Percentiles rank a stretch among this genome's conserved stretches.
Conservation (phyloP, 2,888 invertebrate genomes). For the Agrotis puta region DNA sequence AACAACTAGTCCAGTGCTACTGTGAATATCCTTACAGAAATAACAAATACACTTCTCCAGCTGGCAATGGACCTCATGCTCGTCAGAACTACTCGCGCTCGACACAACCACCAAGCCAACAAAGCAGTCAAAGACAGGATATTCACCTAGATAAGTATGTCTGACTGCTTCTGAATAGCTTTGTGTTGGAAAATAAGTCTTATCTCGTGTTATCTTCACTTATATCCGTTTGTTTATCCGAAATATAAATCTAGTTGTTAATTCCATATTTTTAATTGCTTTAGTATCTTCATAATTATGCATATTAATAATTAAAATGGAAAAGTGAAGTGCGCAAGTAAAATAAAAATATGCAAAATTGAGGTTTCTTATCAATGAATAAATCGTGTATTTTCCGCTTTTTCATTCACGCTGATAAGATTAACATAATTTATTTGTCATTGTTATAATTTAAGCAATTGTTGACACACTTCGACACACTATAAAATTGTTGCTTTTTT, state of each 20-base stretch:
- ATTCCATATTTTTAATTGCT: constrained; percentile 12
- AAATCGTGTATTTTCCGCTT: not conserved
- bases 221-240: constrained; percentile 23
- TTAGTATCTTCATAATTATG: not conserved
- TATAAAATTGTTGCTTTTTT: not conserved
- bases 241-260: constrained; percentile 20
- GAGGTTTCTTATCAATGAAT: too few species aligned
- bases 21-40: not conserved
- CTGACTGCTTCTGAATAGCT: not conserved
- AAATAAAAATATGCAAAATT: not conserved
- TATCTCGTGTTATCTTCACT: constrained; percentile 28
- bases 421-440: not conserved
- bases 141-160: constrained; percentile 4
- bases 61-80: not conserved
- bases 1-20: not conserved
- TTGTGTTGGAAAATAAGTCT: not conserved
- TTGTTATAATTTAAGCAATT: not conserved
- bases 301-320: not conserved
- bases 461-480: not conserved
- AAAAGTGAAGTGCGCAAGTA: not conserved
- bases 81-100: not conserved
- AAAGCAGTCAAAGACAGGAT: not conserved
- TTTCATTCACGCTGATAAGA: not conserved
- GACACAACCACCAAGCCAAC: not conserved
- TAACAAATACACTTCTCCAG: not conserved